Evolutionary conservation across 2,888 invertebrate species (phyloP).

Genomic region (Amphipyra berbera): DNA sequence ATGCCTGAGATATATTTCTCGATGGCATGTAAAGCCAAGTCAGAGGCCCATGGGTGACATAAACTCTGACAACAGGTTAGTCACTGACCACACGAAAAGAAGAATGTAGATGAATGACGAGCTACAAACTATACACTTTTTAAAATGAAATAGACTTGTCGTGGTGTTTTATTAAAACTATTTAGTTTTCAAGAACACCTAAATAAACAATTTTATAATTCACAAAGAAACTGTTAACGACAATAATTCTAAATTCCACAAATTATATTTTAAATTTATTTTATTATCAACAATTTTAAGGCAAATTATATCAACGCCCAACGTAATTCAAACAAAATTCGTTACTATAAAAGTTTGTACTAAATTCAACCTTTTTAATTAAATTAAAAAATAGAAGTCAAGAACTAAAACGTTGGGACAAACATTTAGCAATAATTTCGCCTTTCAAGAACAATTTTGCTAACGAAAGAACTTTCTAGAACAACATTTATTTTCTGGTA

Average conservation of each 20-base stretch:
- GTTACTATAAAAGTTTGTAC: slow-evolving; percentile 18
- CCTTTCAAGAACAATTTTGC: slow-evolving; percentile 40
- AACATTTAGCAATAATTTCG: slow-evolving; percentile 43
- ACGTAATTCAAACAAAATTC: slow-evolving; percentile 23
- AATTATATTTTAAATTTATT: slow-evolving; percentile 2
- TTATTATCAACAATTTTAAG: slow-evolving; percentile 9
- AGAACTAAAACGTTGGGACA: slow-evolving; percentile 36
- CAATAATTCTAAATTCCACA: background rate
- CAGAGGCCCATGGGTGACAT: no score
- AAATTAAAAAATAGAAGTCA: slow-evolving; percentile 37
- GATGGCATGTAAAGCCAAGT: no score
- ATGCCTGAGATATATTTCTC: no score
- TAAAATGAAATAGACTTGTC: no score
- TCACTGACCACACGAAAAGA: no score
- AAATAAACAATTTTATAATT: no score
- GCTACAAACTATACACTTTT: no score
- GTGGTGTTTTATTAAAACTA: no score
- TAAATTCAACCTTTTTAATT: slow-evolving; percentile 29
- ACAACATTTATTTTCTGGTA: slow-evolving; percentile 35
- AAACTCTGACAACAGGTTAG: no score
- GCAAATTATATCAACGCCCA: slow-evolving; percentile 12
- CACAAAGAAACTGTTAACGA: no score
- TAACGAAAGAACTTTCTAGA: slow-evolving; percentile 47
- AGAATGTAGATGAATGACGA: no score
- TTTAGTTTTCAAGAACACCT: no score